phyloP scores from a whole-genome alignment of 1,140 invertebrate genomes.

The Cydia fagiglandana region DNA sequence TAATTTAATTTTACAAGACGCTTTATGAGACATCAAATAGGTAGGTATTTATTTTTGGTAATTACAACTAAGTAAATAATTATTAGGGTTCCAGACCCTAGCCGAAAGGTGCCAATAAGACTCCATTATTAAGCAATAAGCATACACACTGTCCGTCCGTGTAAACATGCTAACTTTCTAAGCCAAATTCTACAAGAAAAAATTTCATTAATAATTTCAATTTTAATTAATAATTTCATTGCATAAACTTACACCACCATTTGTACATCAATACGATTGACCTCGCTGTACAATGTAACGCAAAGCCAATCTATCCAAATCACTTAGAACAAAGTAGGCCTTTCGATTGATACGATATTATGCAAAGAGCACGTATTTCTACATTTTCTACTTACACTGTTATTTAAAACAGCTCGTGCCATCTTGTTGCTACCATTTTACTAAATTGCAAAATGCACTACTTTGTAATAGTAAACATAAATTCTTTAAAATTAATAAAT shows the following conservation, averaged over 20 bases:
- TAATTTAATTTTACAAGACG: too few species aligned
- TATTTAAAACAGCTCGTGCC: not conserved
- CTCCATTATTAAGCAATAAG: too few species aligned
- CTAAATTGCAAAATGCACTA: not conserved
- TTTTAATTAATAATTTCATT: not conserved
- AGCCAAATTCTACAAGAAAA: not conserved
- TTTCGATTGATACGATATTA: not conserved
- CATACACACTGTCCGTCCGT: too few species aligned
- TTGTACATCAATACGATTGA: slow-evolving; percentile 6
- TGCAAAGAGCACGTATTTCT: slow-evolving; percentile 3
- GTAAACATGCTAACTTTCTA: too few species aligned
- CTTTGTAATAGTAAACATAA: not conserved
- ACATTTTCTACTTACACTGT: not conserved
- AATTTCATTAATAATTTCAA: too few species aligned
- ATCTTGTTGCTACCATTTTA: not conserved
- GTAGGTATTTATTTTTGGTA: too few species aligned
- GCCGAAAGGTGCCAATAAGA: too few species aligned
- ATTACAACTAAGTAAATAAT: too few species aligned
- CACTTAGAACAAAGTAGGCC: not conserved
- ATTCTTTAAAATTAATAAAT: too few species aligned
- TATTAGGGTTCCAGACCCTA: too few species aligned
- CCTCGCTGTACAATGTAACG: slow-evolving; percentile 13
- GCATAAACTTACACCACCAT: slow-evolving; percentile 17
- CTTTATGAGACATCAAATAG: too few species aligned
- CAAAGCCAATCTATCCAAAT: slow-evolving; percentile 6